Evolutionary conservation across 1,140 invertebrate species (phyloP).

Genomic region (Stenopsyche tienmushanensis): DNA sequence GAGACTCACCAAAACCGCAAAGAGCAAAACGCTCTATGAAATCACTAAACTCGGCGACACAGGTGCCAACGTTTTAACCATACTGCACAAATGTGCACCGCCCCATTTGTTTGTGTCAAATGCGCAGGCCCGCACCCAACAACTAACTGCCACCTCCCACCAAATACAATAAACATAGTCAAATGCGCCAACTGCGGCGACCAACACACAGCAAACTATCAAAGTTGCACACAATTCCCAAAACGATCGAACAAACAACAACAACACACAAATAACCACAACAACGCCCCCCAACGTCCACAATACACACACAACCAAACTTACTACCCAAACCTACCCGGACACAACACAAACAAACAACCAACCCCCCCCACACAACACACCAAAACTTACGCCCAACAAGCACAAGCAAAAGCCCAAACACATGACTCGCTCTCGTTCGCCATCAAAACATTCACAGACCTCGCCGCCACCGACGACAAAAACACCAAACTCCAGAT

Average conservation of each 20-base stretch:
- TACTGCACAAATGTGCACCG: neutral
- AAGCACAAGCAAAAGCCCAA: no score
- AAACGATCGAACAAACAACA: no score
- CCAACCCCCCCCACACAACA: no score
- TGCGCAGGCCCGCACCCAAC: neutral
- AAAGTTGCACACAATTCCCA: no score
- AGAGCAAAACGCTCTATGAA: neutral
- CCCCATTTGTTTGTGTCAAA: neutral
- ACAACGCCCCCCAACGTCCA: no score
- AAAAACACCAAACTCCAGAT: no score
- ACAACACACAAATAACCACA: no score
- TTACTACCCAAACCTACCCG: no score
- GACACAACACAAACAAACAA: no score
- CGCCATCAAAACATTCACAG: neutral
- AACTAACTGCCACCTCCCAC: neutral
- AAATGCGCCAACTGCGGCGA: neutral
- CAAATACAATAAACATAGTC: neutral
- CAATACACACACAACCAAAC: no score
- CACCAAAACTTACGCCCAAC: neutral
- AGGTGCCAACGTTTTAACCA: neutral
- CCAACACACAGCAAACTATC: no score
- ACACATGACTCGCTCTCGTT: neutral
- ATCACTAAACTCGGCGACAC: neutral
- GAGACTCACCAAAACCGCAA: neutral
- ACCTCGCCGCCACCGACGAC: neutral